phyloP scores from a whole-genome alignment of 2,113 vertebrate species.

The Strigops habroptila region DNA sequence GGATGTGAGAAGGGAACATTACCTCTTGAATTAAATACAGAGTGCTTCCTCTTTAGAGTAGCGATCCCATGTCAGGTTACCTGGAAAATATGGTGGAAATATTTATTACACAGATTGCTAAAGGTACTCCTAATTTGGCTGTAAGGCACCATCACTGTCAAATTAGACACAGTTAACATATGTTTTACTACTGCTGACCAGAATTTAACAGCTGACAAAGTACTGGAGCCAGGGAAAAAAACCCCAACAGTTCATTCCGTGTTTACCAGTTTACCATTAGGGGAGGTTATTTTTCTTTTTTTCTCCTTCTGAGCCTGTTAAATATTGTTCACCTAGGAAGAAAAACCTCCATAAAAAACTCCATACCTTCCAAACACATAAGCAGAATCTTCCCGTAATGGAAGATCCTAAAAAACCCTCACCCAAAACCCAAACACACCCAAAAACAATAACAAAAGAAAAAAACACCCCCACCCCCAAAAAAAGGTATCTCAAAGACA shows the following conservation, averaged over 20 bases:
- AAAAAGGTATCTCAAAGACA: neutral
- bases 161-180: neutral
- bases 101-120: neutral
- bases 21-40: neutral
- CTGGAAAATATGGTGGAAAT: neutral
- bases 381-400: neutral
- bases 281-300: neutral
- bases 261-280: neutral
- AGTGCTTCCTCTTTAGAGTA: neutral
- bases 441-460: neutral
- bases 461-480: no score
- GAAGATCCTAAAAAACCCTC: neutral
- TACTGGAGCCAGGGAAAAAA: neutral
- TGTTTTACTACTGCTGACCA: neutral
- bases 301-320: neutral
- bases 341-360: fast-evolving
- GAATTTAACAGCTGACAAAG: neutral
- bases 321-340: neutral
- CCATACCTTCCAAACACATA: neutral
- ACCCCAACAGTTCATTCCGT: neutral
- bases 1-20: neutral
- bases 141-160: neutral
- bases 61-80: neutral
- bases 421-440: neutral
- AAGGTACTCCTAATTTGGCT: neutral